These are phyloP conservation scores for Brachycybe producta DNA, from an alignment of 2,888 invertebrate species.

Conservation along the genomic window DNA sequence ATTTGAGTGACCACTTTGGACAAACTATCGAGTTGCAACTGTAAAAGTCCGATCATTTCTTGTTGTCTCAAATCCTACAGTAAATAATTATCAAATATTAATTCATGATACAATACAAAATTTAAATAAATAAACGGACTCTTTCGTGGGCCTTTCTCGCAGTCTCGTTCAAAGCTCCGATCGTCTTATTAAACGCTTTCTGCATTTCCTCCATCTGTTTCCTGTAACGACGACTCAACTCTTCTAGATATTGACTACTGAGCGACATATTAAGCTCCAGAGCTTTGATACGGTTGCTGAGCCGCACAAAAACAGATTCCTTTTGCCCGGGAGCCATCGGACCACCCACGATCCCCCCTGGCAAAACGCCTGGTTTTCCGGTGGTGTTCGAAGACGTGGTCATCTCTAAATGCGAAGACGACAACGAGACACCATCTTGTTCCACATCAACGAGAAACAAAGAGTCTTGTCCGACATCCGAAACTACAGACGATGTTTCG, in stretches of 20 bases:
- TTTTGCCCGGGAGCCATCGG: constrained; percentile 46
- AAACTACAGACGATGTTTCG: no score
- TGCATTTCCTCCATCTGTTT: constrained; percentile 95
- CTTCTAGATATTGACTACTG: constrained; percentile 90
- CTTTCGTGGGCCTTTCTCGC: constrained; percentile 45
- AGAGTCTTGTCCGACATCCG: no score
- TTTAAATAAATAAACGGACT: constrained; percentile 23
- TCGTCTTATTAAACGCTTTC: constrained; percentile 62
- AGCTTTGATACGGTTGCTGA: constrained; percentile 90
- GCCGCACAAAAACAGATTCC: constrained; percentile 87
- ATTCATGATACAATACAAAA: neutral
- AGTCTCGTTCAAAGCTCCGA: constrained; percentile 43
- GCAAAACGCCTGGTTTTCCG: neutral
- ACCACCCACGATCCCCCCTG: constrained; percentile 23
- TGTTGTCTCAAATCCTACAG: constrained; percentile 26
- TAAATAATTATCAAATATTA: neutral
- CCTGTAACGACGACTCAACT: constrained; percentile 85
- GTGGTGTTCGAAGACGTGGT: no score
- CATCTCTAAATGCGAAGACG: no score
- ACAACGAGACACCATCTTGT: no score
- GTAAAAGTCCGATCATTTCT: constrained; percentile 23
- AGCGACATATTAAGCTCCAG: constrained; percentile 94
- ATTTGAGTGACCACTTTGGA: constrained; percentile 18
- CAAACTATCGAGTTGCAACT: constrained; percentile 23
- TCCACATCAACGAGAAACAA: no score